Evolutionary conservation across 35 echinoderm and acorn worm species (phyloP), one percentile per base, ranked within the genome.

Genomic region (Apostichopus californicus): DNA sequence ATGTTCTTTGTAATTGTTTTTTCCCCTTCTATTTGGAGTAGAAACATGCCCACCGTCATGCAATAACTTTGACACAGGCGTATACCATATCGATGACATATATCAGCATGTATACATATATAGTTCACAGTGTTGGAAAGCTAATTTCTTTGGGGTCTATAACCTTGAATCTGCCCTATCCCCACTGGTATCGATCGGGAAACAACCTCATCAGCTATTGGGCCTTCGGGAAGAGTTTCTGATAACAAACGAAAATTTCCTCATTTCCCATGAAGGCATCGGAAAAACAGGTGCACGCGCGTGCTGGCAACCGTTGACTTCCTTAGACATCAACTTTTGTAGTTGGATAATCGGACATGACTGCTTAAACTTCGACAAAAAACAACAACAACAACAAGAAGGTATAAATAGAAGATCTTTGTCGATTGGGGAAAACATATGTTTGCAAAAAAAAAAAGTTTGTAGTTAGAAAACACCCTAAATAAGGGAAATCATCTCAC

Each of bases 211-310:
- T 85, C 81, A 55, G 12, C 55, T 85, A 58, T 85, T 85, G 81
- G 81, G 81, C 81, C 81, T 85, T 85, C 81, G 81, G 81, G 81
- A 85, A 85, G 81, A 21, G 57, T 59, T 85, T 85, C 55, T 58
- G 55, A 85, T 55, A 59, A 59, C 55, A 85, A 59, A 56, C 55
- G 55, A 85, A 85, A 85, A 56, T 59, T 56, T 20, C 81, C 63
- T 59, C 18, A 58, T 56, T 85, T 85, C 81, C 55, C 18, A 59
- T 21, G 18, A 85, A 55, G 55, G 55, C 18, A 57, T 20, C 15
- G 3, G n/a, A 59, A 59, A 55, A 85, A 85, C 81, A 85, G 81
- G 81, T 85, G 81, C 55, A 85, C 55, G n/a, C 81, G 81, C 55
- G 81, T 59, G 57, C 81, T n/a, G 56, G 23, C 17, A 85, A 59